Evolutionary conservation across 2,797 vertebrate genomes (phyloP).

Genomic region (Characodon lateralis): DNA sequence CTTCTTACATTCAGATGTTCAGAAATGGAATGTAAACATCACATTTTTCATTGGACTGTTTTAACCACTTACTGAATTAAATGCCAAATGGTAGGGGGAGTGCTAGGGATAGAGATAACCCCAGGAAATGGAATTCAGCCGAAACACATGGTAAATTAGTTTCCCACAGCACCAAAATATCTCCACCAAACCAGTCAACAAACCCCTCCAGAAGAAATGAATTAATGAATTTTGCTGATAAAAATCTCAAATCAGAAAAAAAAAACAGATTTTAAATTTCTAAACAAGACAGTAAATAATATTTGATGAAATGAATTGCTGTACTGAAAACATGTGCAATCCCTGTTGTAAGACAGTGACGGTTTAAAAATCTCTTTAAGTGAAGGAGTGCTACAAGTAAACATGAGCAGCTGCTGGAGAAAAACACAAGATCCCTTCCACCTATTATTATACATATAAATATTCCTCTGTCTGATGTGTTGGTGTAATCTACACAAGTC

Average conservation of each 20-base stretch:
- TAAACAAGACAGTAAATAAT: slow-evolving; percentile 30
- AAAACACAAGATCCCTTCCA: slow-evolving; percentile 39
- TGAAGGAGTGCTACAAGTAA: slow-evolving; percentile 49
- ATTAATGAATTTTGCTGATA: not conserved
- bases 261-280: slow-evolving; percentile 11
- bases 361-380: slow-evolving; percentile 44
- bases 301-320: slow-evolving; percentile 5
- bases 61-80: not conserved
- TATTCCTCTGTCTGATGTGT: slow-evolving; percentile 58
- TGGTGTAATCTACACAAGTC: slow-evolving; percentile 37
- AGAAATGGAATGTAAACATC: not conserved
- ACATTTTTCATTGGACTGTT: not conserved
- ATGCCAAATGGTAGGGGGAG: not conserved
- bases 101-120: not conserved
- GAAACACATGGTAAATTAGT: slow-evolving; percentile 14
- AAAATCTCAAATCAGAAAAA: not conserved
- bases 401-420: slow-evolving; percentile 26
- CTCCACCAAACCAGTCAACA: slow-evolving; percentile 21
- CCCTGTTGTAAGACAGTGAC: slow-evolving; percentile 26
- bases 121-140: not conserved
- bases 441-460: slow-evolving; percentile 70
- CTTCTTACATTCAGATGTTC: not conserved
- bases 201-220: not conserved
- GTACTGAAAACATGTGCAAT: slow-evolving; percentile 22
- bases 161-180: slow-evolving; percentile 23